phyloP scores from a whole-genome alignment of 1,140 invertebrate genomes.

The Neoseiulus cucumeris region DNA sequence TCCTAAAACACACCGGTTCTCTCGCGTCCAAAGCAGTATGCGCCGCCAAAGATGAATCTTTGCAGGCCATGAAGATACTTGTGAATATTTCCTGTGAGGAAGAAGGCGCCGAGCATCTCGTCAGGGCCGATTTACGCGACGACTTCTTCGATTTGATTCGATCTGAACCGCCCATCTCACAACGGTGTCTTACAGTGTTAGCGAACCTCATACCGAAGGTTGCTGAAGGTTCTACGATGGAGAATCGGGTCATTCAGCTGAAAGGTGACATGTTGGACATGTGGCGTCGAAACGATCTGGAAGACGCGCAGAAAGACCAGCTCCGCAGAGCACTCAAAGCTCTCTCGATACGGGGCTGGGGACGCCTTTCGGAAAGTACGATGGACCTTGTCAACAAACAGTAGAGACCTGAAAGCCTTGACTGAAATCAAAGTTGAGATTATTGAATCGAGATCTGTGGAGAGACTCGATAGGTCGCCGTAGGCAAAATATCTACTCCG shows the following conservation, averaged over 20 bases:
- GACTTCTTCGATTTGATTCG: constrained; percentile 9
- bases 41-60: neutral
- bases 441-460: too few relatives aligned
- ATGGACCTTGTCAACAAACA: constrained; percentile 5
- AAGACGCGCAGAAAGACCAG: constrained; percentile 4
- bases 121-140: neutral
- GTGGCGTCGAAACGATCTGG: neutral
- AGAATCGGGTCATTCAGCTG: neutral
- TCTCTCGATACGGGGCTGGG: neutral
- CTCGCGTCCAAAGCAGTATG: neutral
- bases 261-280: neutral
- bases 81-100: constrained; percentile 4
- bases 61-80: constrained; percentile 2
- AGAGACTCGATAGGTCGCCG: too few relatives aligned
- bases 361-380: neutral
- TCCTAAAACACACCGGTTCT: neutral
- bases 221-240: neutral
- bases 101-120: neutral
- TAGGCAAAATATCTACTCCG: too few relatives aligned
- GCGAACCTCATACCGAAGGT: constrained; percentile 4
- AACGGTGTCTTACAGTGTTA: neutral
- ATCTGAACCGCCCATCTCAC: neutral
- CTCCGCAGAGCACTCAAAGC: neutral
- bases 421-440: too few relatives aligned
- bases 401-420: neutral